These are phyloP conservation scores for Acrocephalus arundinaceus DNA, from an alignment of 2,113 vertebrate species.

Conservation along the genomic window DNA sequence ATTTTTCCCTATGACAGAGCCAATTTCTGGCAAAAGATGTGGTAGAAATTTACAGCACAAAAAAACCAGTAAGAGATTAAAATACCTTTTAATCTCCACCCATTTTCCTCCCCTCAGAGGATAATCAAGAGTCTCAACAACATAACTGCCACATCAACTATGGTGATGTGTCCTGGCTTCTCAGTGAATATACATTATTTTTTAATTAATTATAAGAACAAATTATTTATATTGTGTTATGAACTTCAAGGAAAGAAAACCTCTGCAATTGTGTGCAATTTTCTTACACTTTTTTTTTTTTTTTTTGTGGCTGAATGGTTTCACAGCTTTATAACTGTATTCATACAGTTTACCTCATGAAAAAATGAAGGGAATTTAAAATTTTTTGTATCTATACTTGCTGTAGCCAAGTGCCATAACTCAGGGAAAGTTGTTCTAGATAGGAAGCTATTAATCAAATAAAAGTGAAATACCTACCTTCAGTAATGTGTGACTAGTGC, in stretches of 20 bases:
- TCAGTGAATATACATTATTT: not conserved
- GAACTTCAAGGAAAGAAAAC: not conserved
- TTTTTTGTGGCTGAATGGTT: not conserved
- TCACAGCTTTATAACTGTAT: not conserved
- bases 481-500: accelerated
- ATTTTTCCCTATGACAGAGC: slow-evolving; percentile 12
- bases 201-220: not conserved
- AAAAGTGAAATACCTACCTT: not conserved
- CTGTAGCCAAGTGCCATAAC: not conserved
- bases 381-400: not conserved
- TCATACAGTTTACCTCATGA: not conserved
- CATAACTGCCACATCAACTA: not conserved
- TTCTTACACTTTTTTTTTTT: not conserved
- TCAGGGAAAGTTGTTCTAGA: not conserved
- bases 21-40: slow-evolving; percentile 11
- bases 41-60: slow-evolving; percentile 13
- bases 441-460: not conserved
- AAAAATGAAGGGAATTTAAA: not conserved
- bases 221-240: not conserved
- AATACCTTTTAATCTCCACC: not conserved
- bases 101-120: not conserved
- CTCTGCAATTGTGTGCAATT: not conserved
- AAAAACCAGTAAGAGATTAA: not conserved
- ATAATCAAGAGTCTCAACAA: slow-evolving; percentile 24
- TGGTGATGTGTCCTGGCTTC: not conserved